A percentile compares a stretch with the other conserved stretches of the same genome.
Conservation (phyloP, 2,113 vertebrate genomes). For the Neoarius graeffei region DNA sequence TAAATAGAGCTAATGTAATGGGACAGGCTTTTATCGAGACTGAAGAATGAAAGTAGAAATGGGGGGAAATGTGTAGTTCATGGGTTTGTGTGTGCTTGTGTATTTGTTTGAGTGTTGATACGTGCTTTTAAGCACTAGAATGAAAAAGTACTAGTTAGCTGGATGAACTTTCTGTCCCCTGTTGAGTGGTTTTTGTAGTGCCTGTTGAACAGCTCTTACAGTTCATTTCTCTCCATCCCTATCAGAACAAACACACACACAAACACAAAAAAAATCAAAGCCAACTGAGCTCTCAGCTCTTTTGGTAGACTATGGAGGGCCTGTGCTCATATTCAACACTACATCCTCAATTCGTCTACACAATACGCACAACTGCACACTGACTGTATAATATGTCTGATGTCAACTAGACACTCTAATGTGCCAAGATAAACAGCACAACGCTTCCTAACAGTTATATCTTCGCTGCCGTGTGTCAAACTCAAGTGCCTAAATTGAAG, state of each 20-base stretch:
- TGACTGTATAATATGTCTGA: neutral
- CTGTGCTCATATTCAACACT: neutral
- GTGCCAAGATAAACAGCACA: neutral
- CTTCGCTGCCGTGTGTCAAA: neutral
- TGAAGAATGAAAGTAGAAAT: neutral
- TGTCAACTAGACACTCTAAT: neutral
- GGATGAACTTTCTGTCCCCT: neutral
- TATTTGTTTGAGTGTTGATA: neutral
- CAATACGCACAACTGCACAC: neutral
- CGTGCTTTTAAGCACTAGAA: neutral
- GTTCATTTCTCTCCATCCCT: conserved; percentile 1
- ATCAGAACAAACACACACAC: neutral
- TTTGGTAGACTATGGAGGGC: neutral
- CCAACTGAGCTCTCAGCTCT: neutral
- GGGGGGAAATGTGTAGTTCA: neutral
- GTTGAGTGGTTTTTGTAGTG: conserved; percentile 6
- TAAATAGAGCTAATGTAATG: conserved; percentile 19
- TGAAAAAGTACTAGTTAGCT: neutral
- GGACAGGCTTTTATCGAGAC: neutral
- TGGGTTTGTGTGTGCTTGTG: neutral
- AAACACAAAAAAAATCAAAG: neutral
- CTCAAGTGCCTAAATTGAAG: neutral
- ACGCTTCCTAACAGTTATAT: neutral
- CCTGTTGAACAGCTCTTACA: conserved; percentile 11
- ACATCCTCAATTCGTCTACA: neutral